A percentile compares a stretch with the other conserved stretches of the same genome.
Conservation (phyloP, 2,113 vertebrate genomes). For the Mustela lutreola region DNA sequence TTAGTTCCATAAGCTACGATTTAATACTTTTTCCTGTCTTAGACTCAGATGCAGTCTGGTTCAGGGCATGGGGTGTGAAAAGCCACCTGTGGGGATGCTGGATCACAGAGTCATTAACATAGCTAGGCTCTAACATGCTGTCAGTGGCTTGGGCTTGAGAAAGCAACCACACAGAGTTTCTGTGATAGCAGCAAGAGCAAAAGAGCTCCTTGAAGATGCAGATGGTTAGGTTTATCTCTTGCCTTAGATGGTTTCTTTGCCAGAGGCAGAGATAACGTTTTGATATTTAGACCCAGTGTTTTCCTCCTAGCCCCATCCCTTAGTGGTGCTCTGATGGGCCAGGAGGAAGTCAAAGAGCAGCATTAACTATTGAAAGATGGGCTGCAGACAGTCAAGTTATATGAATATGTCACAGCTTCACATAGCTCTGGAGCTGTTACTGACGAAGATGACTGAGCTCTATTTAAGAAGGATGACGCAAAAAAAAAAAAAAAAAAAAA, state of each 20-base stretch:
- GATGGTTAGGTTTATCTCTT: neutral
- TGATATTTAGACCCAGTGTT: constrained; percentile 48
- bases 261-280: constrained; percentile 44
- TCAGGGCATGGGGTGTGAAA: neutral
- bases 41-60: neutral
- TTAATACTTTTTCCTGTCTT: neutral
- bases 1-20: neutral
- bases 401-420: neutral
- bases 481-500: too few species aligned
- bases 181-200: constrained; percentile 6
- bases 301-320: neutral
- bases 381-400: neutral
- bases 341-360: neutral
- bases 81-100: neutral
- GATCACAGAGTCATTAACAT: neutral
- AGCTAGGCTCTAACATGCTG: constrained; percentile 12
- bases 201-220: neutral
- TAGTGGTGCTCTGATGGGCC: neutral
- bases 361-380: constrained; percentile 33
- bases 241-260: neutral
- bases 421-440: neutral
- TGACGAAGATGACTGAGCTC: neutral
- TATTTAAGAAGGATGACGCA: neutral
- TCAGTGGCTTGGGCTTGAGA: neutral
- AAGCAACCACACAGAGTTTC: neutral